Base-by-base conservation (phyloP, 2,797 vertebrate genomes). In the Manis javanica region DNA sequence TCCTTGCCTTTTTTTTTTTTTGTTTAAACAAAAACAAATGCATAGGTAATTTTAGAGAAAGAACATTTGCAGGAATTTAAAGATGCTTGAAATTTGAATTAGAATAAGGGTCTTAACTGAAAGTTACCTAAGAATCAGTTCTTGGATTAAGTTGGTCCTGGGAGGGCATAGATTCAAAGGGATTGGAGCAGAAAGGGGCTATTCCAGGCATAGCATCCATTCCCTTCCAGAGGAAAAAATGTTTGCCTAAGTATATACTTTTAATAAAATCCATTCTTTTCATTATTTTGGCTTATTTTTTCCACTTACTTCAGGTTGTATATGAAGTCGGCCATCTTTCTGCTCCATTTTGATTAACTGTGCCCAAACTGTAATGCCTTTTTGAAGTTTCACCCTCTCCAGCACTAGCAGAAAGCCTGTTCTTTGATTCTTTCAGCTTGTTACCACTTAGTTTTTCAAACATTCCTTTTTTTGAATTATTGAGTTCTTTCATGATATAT, bases 1-100 rank as follows among this genome's bases (percentile, higher is more conserved):
- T 57, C 11, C 6, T 64, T 79, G 11, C 12, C 42, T 51, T 42
- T 39, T 61, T 71, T 61, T 71, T 21, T 66, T 46, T 78, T 68
- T 61, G 46, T 72, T 55, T 53, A 37, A 87, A 92, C 18, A 46
- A 78, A 93, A 92, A 75, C 24, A 69, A 96, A 93, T 61, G 18
- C 18, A 5, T 84, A 79, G 16, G 15, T 51, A 49, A 91, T 83
- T 90, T 96, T 83, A 95, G 85, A 94, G 81, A 92, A 87, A 85
- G 64, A 95, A 64, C 39, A 78, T 93, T 81, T 51, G 13, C 31
- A 85, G 21, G 1, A 7, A 57, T 95, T 96, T 95, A 72, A 94
- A 94, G 59, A 74, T 63, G 10, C 37, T 72, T 39, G 21, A 74
- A 19, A 26, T 93, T 85, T 92, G 63, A 10, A 59, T 78, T 51